Evolutionary conservation across 2,888 invertebrate genomes (phyloP).

Genomic region (Cheilosia impressa): DNA sequence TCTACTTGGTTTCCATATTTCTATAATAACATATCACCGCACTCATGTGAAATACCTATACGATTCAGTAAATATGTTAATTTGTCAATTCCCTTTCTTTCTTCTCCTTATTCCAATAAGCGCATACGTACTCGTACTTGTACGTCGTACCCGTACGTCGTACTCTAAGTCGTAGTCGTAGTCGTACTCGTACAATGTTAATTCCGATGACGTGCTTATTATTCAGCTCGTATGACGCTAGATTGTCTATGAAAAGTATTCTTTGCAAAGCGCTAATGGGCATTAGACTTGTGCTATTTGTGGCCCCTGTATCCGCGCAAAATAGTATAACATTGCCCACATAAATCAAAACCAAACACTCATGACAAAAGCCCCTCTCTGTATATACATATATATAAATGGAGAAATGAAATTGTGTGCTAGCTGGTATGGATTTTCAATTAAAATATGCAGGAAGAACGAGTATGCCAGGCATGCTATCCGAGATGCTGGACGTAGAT

Average conservation of each 20-base stretch:
- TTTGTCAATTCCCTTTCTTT: not conserved
- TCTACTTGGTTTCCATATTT: constrained; percentile 3
- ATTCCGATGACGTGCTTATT: constrained; percentile 26
- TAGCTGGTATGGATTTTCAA: no score
- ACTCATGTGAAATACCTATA: constrained; percentile 18
- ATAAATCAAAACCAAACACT: constrained; percentile 3
- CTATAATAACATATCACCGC: constrained; percentile 12
- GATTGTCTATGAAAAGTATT: constrained; percentile 26
- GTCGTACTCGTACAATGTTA: constrained; percentile 1
- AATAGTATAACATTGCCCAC: constrained; percentile 2
- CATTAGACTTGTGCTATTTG: constrained; percentile 10
- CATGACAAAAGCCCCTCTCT: not conserved
- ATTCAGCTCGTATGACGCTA: constrained; percentile 22
- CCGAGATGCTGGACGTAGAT: no score
- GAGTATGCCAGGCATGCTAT: no score
- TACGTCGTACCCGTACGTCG: not conserved
- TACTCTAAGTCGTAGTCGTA: no score
- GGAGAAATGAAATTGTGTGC: no score
- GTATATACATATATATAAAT: no score
- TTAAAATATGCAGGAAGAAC: no score
- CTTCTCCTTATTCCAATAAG: not conserved
- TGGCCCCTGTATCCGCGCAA: not conserved
- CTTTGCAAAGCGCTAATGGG: constrained; percentile 16
- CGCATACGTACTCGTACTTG: not conserved
- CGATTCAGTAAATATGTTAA: constrained; percentile 26